Percentiles rank a stretch among this genome's conserved stretches.
These are phyloP conservation scores for Fundulus diaphanus DNA, from an alignment of 2,797 vertebrate genomes.

Conservation along the genomic window DNA sequence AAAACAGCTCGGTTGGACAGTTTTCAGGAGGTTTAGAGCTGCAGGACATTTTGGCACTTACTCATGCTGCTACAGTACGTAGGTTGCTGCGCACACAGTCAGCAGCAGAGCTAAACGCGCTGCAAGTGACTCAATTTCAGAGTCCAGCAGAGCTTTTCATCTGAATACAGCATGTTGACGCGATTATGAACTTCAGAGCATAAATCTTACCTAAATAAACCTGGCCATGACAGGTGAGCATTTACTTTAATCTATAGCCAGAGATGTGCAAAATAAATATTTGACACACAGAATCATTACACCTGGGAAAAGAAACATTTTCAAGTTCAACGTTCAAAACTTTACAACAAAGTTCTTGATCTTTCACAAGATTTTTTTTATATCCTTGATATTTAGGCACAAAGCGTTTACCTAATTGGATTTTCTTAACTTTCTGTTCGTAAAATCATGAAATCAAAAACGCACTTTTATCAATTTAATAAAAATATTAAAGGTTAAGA, in stretches of 20 bases:
- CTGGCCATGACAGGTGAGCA: not conserved
- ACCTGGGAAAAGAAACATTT: not conserved
- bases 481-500: not conserved
- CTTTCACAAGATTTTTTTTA: not conserved
- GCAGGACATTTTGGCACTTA: conserved; percentile 54
- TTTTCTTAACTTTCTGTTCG: not conserved
- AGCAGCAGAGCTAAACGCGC: conserved; percentile 35
- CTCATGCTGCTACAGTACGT: conserved; percentile 44
- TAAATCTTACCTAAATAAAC: conserved; percentile 33
- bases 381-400: not conserved
- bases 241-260: conserved; percentile 8
- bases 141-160: conserved; percentile 23
- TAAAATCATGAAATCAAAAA: not conserved
- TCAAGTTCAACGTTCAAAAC: not conserved
- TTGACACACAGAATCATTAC: not conserved
- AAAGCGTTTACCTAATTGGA: not conserved
- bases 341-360: not conserved
- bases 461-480: not conserved
- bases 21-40: conserved; percentile 27
- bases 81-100: conserved; percentile 33
- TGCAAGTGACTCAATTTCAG: conserved; percentile 45
- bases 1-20: conserved; percentile 30
- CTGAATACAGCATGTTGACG: conserved; percentile 16
- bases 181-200: conserved; percentile 8
- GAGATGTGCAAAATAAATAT: conserved; percentile 14